Evolutionary conservation across 2,113 vertebrate species (phyloP).

Genomic region (Mobula birostris): DNA sequence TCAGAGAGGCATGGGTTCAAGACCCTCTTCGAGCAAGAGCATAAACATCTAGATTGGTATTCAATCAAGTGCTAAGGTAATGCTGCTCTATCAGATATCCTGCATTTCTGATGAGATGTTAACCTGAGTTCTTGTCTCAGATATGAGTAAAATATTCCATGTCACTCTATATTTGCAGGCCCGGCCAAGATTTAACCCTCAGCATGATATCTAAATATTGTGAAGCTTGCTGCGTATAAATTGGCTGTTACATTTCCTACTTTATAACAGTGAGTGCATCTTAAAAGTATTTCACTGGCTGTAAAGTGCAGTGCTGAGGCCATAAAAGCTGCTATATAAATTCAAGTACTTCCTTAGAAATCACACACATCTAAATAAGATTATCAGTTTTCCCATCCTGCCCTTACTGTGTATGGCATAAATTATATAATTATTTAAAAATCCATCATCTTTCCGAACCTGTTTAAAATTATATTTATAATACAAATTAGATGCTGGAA

Average conservation of each 20-base stretch:
- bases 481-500: not conserved
- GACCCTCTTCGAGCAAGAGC: too few relatives aligned
- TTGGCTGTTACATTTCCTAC: not conserved
- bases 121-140: not conserved
- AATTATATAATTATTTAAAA: too few relatives aligned
- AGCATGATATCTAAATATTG: too few relatives aligned
- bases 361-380: not conserved
- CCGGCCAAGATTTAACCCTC: too few relatives aligned
- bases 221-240: not conserved
- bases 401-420: not conserved
- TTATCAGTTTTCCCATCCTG: not conserved
- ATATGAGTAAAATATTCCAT: too few relatives aligned
- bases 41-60: not conserved
- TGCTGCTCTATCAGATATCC: not conserved
- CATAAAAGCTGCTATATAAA: too few relatives aligned
- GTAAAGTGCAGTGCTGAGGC: too few relatives aligned
- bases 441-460: not conserved
- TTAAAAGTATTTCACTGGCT: too few relatives aligned
- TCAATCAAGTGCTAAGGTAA: not conserved
- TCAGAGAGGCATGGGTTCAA: too few relatives aligned
- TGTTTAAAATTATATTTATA: not conserved
- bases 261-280: too few relatives aligned
- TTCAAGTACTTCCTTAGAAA: not conserved
- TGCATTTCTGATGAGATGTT: not conserved
- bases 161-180: too few relatives aligned